Percentiles rank a stretch among this genome's conserved stretches.
phyloP scores from a whole-genome alignment of 2,797 vertebrate species.

The Coccyzus lansbergi region DNA sequence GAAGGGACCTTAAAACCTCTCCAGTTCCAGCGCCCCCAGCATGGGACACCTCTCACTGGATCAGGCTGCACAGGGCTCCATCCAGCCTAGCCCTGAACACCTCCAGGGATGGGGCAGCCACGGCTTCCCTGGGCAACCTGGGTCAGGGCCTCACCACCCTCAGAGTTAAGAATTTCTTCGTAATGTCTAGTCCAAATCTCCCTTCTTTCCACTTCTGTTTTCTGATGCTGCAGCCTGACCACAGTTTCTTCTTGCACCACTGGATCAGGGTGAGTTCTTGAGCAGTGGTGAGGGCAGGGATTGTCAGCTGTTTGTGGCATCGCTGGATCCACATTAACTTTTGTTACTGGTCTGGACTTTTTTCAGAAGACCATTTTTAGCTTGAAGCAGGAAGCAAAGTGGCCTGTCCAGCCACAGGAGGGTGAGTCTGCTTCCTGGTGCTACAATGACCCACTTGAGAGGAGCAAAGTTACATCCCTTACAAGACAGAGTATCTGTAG shows the following conservation, averaged over 20 bases:
- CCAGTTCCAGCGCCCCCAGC: too few relatives aligned
- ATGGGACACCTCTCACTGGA: too few relatives aligned
- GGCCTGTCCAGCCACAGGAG: background rate
- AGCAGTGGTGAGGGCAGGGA: background rate
- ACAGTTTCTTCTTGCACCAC: accelerated
- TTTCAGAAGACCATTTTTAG: background rate
- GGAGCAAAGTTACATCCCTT: background rate
- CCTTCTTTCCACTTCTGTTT: background rate
- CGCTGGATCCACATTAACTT: accelerated
- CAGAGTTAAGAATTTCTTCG: too few relatives aligned
- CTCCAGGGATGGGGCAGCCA: too few relatives aligned
- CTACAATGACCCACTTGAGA: background rate
- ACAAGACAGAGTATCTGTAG: background rate
- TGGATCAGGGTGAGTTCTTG: background rate
- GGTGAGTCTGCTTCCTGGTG: background rate
- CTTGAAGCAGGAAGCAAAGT: background rate
- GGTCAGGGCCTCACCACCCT: too few relatives aligned
- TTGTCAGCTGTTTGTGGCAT: background rate
- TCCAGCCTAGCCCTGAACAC: too few relatives aligned
- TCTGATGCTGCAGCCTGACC: accelerated
- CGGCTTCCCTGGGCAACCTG: too few relatives aligned
- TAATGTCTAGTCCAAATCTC: too few relatives aligned
- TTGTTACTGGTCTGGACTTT: background rate
- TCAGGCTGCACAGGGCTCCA: too few relatives aligned
- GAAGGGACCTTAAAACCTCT: too few relatives aligned